These are phyloP conservation scores for Pseudococcus jackbeardsleyi DNA, from an alignment of 2,888 invertebrate species.

Conservation along the genomic window DNA sequence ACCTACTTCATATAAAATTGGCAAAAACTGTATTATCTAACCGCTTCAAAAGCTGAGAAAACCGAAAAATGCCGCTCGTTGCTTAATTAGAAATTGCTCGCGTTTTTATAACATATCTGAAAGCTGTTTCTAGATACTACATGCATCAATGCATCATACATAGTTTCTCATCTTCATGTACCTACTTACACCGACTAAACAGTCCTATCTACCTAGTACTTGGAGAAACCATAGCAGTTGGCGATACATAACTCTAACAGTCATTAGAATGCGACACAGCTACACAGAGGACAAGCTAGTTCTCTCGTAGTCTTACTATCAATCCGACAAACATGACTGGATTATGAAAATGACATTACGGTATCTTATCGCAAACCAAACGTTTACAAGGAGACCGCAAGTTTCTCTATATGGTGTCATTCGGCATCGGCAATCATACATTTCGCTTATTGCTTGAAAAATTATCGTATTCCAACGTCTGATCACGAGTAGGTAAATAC, in stretches of 20 bases:
- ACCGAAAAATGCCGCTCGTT: too few relatives aligned
- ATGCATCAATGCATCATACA: too few relatives aligned
- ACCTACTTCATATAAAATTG: too few relatives aligned
- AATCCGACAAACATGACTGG: constrained; percentile 12
- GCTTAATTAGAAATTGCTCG: too few relatives aligned
- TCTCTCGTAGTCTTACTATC: background rate
- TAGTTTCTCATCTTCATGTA: too few relatives aligned
- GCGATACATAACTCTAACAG: background rate
- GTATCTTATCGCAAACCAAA: constrained; percentile 32
- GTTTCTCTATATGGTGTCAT: background rate
- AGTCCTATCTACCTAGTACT: too few relatives aligned
- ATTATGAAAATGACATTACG: constrained; percentile 20
- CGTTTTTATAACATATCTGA: too few relatives aligned
- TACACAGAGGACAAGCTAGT: background rate
- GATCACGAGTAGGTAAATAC: background rate
- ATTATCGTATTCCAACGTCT: background rate
- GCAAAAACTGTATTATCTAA: too few relatives aligned
- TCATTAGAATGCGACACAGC: constrained; percentile 3
- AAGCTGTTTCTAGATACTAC: too few relatives aligned
- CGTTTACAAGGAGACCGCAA: constrained; percentile 29
- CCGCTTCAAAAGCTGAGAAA: too few relatives aligned
- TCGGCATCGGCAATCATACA: background rate
- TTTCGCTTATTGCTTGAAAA: background rate
- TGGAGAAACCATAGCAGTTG: background rate
- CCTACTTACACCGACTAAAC: too few relatives aligned